A percentile compares a stretch with the other conserved stretches of the same genome.
phyloP scores from a whole-genome alignment of 2,888 invertebrate species.

The Oxystoma pomonae region DNA sequence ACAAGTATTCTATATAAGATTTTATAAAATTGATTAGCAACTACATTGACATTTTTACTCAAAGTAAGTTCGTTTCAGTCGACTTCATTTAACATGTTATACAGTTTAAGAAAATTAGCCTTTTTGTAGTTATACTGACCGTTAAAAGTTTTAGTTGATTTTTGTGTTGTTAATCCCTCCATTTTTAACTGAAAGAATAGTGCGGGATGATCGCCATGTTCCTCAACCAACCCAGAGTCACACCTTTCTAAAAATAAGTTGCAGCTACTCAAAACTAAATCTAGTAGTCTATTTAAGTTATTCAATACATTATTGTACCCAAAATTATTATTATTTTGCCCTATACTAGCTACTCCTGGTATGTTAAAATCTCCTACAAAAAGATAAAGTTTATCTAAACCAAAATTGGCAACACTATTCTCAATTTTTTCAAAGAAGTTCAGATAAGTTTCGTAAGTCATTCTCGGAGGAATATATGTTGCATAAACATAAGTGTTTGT shows the following conservation, averaged over 20 bases:
- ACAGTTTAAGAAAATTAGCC: neutral
- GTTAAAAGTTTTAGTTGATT: neutral
- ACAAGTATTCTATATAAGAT: neutral
- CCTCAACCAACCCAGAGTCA: neutral
- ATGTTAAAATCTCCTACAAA: constrained; percentile 1
- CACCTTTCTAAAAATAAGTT: neutral
- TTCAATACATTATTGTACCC: neutral
- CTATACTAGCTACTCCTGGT: neutral
- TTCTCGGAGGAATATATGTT: neutral
- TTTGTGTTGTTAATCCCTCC: neutral
- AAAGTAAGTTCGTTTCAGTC: neutral
- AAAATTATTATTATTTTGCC: neutral
- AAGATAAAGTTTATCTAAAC: neutral
- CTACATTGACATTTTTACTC: neutral
- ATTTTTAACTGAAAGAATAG: constrained; percentile 1
- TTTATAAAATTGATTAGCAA: neutral
- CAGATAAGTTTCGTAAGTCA: neutral
- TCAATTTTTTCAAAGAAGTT: constrained; percentile 2
- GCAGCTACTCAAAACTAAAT: neutral
- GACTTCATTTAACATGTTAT: neutral
- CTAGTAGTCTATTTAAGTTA: neutral
- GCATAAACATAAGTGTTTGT: neutral
- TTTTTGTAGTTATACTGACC: constrained; percentile 2
- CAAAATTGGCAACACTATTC: neutral
- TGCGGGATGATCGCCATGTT: neutral